Evolutionary conservation across 1,140 invertebrate species (phyloP).

Genomic region (Chrysomallon squamiferum): DNA sequence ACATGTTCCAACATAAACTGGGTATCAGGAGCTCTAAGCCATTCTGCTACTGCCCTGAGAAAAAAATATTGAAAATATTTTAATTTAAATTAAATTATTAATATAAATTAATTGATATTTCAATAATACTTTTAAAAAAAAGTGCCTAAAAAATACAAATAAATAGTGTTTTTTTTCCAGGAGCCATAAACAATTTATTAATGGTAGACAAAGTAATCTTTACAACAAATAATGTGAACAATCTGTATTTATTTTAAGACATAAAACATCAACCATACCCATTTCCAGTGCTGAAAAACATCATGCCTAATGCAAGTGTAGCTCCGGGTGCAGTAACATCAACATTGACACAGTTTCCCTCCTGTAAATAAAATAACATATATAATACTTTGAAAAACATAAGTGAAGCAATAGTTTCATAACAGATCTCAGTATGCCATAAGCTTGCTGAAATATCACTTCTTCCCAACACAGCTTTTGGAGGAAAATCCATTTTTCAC

Average conservation of each 20-base stretch:
- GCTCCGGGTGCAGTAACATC: conserved; percentile 96
- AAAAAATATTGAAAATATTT: conserved; percentile 15
- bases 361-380: conserved; percentile 60
- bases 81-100: not conserved
- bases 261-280: too few species aligned
- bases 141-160: too few species aligned
- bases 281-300: conserved; percentile 89
- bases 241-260: too few species aligned
- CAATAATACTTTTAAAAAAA: too few species aligned
- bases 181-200: too few species aligned
- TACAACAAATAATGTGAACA: too few species aligned
- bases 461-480: too few species aligned
- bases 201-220: too few species aligned
- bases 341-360: conserved; percentile 92
- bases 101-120: too few species aligned
- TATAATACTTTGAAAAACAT: not conserved
- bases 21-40: conserved; percentile 90
- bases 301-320: conserved; percentile 90
- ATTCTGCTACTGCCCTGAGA: conserved; percentile 83
- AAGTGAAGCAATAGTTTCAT: not conserved
- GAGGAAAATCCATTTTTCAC: too few species aligned
- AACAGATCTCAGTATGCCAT: not conserved
- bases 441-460: not conserved
- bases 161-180: too few species aligned
- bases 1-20: conserved; percentile 92